A percentile compares a stretch with the other conserved stretches of the same genome.
These are phyloP conservation scores for Potamilus streckersoni DNA, from an alignment of 1,140 invertebrate genomes.

Conservation along the genomic window DNA sequence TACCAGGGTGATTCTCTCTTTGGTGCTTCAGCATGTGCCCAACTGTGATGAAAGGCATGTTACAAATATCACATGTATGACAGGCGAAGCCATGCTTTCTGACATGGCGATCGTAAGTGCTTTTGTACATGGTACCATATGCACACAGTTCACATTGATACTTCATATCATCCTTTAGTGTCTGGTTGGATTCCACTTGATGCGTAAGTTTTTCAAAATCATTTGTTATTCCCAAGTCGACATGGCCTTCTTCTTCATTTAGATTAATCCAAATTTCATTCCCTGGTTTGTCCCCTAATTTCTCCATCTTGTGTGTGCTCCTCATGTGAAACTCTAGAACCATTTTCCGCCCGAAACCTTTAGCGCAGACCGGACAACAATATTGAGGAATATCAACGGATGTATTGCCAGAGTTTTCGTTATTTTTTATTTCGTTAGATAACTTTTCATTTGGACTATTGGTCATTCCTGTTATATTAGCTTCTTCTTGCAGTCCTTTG, in stretches of 20 bases:
- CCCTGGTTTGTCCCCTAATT: too few species aligned
- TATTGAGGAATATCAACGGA: constrained; percentile 11
- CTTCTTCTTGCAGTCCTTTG: background rate
- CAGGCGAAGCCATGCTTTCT: constrained; percentile 35
- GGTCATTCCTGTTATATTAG: constrained; percentile 1
- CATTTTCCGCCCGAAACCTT: constrained; percentile 33
- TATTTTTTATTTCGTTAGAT: background rate
- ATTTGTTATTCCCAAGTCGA: too few species aligned
- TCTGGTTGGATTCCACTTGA: too few species aligned
- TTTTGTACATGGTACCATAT: constrained; percentile 38
- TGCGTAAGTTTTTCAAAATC: too few species aligned
- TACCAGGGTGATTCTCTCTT: constrained; percentile 34
- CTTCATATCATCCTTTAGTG: constrained; percentile 4
- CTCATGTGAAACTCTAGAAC: constrained; percentile 34
- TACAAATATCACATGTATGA: constrained; percentile 36
- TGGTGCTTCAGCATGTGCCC: constrained; percentile 37
- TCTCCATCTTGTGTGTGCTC: constrained; percentile 31
- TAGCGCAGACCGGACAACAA: constrained; percentile 31
- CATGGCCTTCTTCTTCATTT: too few species aligned
- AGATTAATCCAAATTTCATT: too few species aligned
- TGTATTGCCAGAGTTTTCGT: background rate
- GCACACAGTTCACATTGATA: constrained; percentile 40
- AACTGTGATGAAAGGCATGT: constrained; percentile 40
- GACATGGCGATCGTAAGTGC: constrained; percentile 37
- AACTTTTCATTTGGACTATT: background rate